These are phyloP conservation scores for Eilema sororculum DNA, from an alignment of 2,888 invertebrate genomes.

Conservation along the genomic window DNA sequence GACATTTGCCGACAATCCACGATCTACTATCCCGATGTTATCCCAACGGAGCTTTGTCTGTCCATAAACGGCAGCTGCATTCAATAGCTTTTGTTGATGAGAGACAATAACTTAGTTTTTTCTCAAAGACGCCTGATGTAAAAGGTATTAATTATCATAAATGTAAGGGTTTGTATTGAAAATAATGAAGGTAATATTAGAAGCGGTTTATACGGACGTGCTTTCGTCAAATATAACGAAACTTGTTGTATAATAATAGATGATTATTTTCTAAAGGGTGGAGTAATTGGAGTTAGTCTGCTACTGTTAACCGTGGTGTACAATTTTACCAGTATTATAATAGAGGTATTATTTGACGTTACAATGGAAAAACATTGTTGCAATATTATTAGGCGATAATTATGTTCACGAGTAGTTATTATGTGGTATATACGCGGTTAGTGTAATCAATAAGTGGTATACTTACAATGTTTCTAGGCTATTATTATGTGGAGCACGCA, in stretches of 20 bases:
- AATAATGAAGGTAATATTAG: conserved; percentile 53
- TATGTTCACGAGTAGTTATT: conserved; percentile 35
- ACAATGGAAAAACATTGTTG: conserved; percentile 40
- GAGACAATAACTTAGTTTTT: conserved; percentile 69
- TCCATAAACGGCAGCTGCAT: conserved; percentile 79
- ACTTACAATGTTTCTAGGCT: conserved; percentile 39
- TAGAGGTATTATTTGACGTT: conserved; percentile 31
- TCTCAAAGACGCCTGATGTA: conserved; percentile 51
- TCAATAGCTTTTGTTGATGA: conserved; percentile 75
- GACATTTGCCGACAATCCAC: conserved; percentile 74
- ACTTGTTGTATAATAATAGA: conserved; percentile 42
- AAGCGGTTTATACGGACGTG: conserved; percentile 39
- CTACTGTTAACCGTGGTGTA: conserved; percentile 39
- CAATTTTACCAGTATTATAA: conserved; percentile 38
- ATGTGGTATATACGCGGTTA: conserved; percentile 33
- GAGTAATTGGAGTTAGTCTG: conserved; percentile 32
- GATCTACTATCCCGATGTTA: conserved; percentile 75
- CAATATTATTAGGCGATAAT: conserved; percentile 36
- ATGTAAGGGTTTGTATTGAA: conserved; percentile 56
- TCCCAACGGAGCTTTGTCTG: conserved; percentile 79
- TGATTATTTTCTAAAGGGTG: conserved; percentile 36
- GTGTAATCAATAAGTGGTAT: conserved; percentile 38
- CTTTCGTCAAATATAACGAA: conserved; percentile 46
- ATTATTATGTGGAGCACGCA: conserved; percentile 33
- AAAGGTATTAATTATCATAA: conserved; percentile 79